phyloP scores from a whole-genome alignment of 2,888 invertebrate genomes.

The Lamellibrachia satsuma region DNA sequence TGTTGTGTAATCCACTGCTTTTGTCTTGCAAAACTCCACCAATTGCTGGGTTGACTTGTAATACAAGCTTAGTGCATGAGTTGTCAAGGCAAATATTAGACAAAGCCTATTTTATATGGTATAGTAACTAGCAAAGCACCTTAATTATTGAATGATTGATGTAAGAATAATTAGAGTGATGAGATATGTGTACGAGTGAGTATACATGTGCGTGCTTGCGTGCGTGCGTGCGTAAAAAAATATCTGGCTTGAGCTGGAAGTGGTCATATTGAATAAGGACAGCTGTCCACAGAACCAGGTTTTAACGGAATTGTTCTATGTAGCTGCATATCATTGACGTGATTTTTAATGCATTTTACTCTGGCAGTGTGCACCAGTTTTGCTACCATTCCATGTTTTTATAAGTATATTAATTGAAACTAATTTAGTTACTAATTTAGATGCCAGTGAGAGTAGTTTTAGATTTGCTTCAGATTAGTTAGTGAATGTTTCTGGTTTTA shows the following conservation, averaged over 20 bases:
- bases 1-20: neutral
- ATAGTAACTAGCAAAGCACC: neutral
- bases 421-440: constrained; percentile 1
- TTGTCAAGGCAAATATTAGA: neutral
- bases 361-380: neutral
- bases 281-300: neutral
- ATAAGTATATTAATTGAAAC: neutral
- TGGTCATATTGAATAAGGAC: neutral
- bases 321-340: neutral
- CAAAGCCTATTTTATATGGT: neutral
- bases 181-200: neutral
- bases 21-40: neutral
- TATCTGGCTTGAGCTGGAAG: neutral
- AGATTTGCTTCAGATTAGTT: neutral
- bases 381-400: neutral
- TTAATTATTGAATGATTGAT: neutral
- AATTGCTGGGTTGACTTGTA: neutral
- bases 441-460: neutral
- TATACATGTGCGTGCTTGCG: too few species aligned
- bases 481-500: neutral
- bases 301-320: neutral
- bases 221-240: neutral
- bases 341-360: neutral
- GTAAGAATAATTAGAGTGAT: neutral
- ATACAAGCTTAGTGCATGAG: neutral